Conservation (phyloP, 2,113 vertebrate species). For the Zosterops pallidus region DNA sequence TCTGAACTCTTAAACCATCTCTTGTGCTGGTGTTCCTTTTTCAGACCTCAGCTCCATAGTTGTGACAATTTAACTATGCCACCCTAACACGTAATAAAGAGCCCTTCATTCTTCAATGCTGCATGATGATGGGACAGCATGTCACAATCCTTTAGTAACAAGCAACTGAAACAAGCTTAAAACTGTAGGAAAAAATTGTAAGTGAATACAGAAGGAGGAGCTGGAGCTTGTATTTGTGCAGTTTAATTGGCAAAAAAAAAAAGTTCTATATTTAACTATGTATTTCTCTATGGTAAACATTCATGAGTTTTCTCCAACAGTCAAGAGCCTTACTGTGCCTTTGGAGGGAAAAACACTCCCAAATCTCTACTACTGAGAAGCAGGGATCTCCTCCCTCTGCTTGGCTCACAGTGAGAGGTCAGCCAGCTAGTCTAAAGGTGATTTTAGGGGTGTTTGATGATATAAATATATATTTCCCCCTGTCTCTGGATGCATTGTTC, state of each 20-base stretch:
- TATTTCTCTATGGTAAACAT: background rate
- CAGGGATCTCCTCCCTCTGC: background rate
- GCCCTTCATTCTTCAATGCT: background rate
- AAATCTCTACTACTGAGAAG: background rate
- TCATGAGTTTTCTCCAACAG: background rate
- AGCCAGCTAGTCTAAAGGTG: background rate
- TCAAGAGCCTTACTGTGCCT: background rate
- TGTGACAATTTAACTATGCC: background rate
- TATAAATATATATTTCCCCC: rapidly evolving
- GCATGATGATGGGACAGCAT: background rate
- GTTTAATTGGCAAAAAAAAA: background rate
- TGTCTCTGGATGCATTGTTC: background rate
- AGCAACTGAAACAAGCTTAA: background rate
- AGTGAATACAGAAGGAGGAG: background rate
- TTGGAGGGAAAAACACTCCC: background rate
- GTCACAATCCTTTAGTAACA: background rate
- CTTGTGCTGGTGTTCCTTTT: background rate
- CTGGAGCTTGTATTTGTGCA: background rate
- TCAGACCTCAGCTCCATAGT: background rate
- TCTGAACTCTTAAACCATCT: background rate
- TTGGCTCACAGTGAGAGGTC: background rate
- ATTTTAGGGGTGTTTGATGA: background rate
- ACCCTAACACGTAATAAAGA: background rate
- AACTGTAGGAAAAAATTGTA: background rate
- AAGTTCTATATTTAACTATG: background rate